Evolutionary conservation across 2,113 vertebrate species (phyloP).

Genomic region (Piprites chloris): DNA sequence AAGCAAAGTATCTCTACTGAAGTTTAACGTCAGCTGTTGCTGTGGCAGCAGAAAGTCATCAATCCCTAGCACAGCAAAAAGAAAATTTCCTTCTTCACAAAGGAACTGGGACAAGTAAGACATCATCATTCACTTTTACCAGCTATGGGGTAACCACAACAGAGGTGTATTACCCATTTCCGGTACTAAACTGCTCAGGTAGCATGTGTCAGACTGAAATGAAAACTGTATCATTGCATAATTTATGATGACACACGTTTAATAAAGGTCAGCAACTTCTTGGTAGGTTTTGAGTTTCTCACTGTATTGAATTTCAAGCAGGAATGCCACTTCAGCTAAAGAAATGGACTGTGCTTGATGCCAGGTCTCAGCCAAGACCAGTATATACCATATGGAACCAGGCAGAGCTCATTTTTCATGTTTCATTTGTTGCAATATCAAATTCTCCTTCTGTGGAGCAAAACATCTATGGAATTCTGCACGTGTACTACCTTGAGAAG

Average conservation of each 20-base stretch:
- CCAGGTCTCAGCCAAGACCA: background rate
- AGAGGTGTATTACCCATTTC: background rate
- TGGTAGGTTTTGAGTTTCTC: constrained; percentile 12
- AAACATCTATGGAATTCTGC: background rate
- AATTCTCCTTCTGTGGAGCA: background rate
- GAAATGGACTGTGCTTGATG: background rate
- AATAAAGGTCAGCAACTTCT: background rate
- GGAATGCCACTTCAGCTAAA: background rate
- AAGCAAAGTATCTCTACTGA: background rate
- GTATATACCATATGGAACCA: background rate
- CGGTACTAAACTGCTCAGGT: background rate
- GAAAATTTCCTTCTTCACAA: background rate
- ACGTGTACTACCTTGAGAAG: background rate
- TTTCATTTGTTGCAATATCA: background rate
- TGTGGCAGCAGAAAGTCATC: background rate
- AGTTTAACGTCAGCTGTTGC: background rate
- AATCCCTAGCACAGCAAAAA: background rate
- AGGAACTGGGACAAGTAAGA: background rate
- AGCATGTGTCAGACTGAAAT: background rate
- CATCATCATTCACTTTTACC: background rate
- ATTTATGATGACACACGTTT: background rate
- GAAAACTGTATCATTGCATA: background rate
- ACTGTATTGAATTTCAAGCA: background rate
- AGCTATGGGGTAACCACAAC: background rate
- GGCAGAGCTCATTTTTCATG: background rate